Evolutionary conservation across 1,140 invertebrate genomes (phyloP), one percentile per base, ranked within the genome.

Genomic region (Calephelis virginiensis): DNA sequence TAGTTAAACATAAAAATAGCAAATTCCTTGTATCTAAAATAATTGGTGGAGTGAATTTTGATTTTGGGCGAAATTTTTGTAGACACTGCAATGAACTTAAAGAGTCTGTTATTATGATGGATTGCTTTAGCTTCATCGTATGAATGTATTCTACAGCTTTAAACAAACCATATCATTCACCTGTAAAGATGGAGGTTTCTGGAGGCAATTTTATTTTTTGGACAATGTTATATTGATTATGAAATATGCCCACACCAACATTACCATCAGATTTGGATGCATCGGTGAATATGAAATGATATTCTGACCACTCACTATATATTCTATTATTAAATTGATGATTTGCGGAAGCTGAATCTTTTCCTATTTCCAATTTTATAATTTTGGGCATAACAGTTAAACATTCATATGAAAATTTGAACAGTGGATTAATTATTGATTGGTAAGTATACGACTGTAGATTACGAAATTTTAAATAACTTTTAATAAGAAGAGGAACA

Each of bases 141-240:
- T 66, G 40, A 48, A 68, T 56, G 48, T 70, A 73, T 60, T 73
- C 65, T n/a, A 73, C 40, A 7, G 17, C 17, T 17, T 17, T 17
- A 17, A 17, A 17, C 17, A 17, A 17, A 17, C 17, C 17, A 17
- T 17, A 17, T 1, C 17, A 17, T 17, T 17, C 17, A 17, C 17
- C 17, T 17, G 17, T 17, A 3, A 17, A 17, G 17, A 17, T 17
- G 17, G 17, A 17, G 17, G 17, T 17, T 17, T 17, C 17, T 17
- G 17, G 17, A 17, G 71, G 71, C 13, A 69, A 53, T 65, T 73
- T 73, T 10, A 70, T 64, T 67, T 68, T 70, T 64, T 70, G 66
- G 13, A 50, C 40, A 17, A 69, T 72, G 28, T 67, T 63, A 61
- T 67, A 71, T 12, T 71, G 69, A 9, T 63, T 45, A 10, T 71